phyloP scores from a whole-genome alignment of 2,797 vertebrate genomes.

The Sparus aurata region DNA sequence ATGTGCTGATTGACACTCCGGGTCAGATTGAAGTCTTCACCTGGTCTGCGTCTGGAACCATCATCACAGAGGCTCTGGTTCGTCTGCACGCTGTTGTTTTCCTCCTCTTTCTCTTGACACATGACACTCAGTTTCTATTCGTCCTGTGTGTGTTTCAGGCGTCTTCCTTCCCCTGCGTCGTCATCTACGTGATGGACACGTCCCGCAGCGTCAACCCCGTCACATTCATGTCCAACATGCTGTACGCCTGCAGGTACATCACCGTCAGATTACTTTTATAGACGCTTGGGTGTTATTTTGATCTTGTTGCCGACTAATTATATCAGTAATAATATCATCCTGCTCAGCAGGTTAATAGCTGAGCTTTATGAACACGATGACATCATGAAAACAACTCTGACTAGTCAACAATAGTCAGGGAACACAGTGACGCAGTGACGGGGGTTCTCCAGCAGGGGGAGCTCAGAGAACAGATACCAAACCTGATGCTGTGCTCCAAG shows the following conservation, averaged over 20 bases:
- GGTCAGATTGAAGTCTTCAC: conserved; percentile 99
- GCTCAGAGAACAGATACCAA: not conserved
- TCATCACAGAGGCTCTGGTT: conserved; percentile 97
- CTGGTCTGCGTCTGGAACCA: conserved; percentile 98
- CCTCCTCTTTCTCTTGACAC: accelerated
- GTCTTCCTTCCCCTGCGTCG: conserved; percentile 94
- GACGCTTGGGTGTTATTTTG: no score
- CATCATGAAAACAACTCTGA: no score
- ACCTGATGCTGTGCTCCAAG: no score
- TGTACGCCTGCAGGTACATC: conserved; percentile 96
- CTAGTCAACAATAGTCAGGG: no score
- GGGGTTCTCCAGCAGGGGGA: conserved; percentile 12
- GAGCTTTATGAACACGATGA: no score
- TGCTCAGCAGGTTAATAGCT: not conserved
- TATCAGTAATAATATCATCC: not conserved
- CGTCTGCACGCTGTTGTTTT: conserved; percentile 35
- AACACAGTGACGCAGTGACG: not conserved
- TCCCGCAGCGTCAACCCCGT: conserved; percentile 95
- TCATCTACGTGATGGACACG: conserved; percentile 97
- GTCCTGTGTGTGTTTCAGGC: conserved; percentile 83
- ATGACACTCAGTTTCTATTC: not conserved
- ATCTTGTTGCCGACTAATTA: no score
- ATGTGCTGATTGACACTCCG: conserved; percentile 96
- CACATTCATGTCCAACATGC: conserved; percentile 99
- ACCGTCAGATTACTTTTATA: no score